Base-by-base conservation (phyloP, 2,113 vertebrate genomes). In the Cacatua alba region DNA sequence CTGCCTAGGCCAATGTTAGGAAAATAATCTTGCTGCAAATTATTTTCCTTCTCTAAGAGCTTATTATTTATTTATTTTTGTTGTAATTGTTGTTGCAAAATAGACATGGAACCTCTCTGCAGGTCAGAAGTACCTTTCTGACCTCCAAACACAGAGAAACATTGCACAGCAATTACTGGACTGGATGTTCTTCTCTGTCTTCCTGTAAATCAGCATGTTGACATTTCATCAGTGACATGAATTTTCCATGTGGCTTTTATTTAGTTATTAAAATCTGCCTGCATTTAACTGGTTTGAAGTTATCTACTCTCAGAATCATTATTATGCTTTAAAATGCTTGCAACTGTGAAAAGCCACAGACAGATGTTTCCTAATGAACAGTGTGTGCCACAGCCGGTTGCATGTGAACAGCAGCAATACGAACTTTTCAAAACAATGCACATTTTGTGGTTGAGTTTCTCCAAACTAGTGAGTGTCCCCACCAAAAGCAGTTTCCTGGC, bases 291-390 rank as follows among this genome's bases (percentile, higher is more conserved):
- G 18, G 65, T 91, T 87, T 89, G 93, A 69, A 14, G 6, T 90
- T 94, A 95, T 94, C 87, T 92, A 6, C 92, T 82, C 29, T 86
- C 62, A 63, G 48, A 92, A 90, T 85, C 74, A 70, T 83, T 94
- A 90, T 83, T 67, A 28, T 81, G 37, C 46, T 91, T 89, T 46
- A 94, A 96, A 95, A 55, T 83, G 91, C 93, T 97, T 97, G 91
- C 80, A 72, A 76, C 82, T 78, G 80, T 94, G 84, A 96, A 95
- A 96, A 86, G 24, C 67, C 72, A 31, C 14, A 52, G 92, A 64
- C 96, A 97, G 96, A 95, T 97, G 96, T 97, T 98, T 98, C 97
- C 97, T 97, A 94, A 70, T 4, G 80, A 93, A 87, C 85, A 87
- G n/a, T 24, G 48, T 28, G 51, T 91, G 71, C 84, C 52, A 39